Percentiles rank a stretch among this genome's conserved stretches.
These are phyloP conservation scores for Cynopterus sphinx DNA, from an alignment of 2,797 vertebrate species.

Conservation along the genomic window DNA sequence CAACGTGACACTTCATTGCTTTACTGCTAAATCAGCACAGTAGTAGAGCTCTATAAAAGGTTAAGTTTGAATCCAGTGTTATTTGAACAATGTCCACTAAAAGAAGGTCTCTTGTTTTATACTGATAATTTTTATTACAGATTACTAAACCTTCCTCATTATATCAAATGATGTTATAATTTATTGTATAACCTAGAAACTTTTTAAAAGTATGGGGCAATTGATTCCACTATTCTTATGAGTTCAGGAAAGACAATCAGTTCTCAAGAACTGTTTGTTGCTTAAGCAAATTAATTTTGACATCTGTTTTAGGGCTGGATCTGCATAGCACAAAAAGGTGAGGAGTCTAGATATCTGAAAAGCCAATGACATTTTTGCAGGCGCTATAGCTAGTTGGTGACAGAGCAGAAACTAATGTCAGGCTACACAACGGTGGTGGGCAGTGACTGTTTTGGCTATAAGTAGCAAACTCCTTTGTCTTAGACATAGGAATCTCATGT, in stretches of 20 bases:
- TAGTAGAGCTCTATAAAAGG: neutral
- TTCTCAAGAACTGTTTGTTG: neutral
- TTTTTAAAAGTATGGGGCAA: neutral
- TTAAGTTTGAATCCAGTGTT: neutral
- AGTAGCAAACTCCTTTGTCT: neutral
- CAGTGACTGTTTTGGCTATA: neutral
- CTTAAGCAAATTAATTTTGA: neutral
- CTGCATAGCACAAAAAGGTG: neutral
- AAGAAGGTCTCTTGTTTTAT: neutral
- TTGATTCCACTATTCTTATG: neutral
- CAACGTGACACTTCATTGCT: neutral
- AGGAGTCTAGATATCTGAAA: slow-evolving; percentile 12
- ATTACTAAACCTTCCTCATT: neutral
- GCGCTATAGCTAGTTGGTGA: neutral
- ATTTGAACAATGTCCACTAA: neutral
- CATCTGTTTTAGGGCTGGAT: neutral
- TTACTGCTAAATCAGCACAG: neutral
- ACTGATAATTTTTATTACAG: slow-evolving; percentile 21
- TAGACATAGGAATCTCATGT: neutral
- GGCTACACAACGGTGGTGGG: too few species aligned
- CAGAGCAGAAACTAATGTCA: neutral
- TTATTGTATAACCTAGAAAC: neutral
- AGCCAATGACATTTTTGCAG: neutral
- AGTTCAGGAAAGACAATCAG: neutral
- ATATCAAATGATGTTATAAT: neutral